These are phyloP conservation scores for Microtus oregoni DNA, from an alignment of 2,113 vertebrate genomes.

Conservation along the genomic window DNA sequence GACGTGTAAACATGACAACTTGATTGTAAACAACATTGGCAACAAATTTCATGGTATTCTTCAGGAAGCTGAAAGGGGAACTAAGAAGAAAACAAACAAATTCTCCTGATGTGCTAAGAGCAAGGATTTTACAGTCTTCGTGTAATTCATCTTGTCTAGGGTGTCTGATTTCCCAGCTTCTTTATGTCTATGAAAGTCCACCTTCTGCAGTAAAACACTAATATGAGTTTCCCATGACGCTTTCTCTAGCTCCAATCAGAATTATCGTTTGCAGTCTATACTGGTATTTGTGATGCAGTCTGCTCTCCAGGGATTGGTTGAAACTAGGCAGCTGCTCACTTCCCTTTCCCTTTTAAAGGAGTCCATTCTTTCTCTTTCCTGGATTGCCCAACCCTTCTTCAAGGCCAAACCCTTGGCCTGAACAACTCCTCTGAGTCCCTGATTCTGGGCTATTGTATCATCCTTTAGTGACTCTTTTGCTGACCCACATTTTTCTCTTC, in stretches of 20 bases:
- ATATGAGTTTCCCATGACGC: neutral
- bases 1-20: constrained; percentile 40
- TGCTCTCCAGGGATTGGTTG: neutral
- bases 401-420: neutral
- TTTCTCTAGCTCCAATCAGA: neutral
- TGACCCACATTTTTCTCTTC: neutral
- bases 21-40: constrained; percentile 33
- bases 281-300: neutral
- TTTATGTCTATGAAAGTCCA: neutral
- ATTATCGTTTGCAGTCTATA: neutral
- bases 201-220: neutral
- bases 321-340: neutral
- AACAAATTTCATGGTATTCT: constrained; percentile 5
- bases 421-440: neutral
- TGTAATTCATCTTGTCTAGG: neutral
- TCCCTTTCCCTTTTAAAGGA: neutral
- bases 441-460: neutral
- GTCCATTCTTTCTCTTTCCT: neutral
- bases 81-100: neutral
- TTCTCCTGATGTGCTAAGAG: neutral
- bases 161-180: neutral
- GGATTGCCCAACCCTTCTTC: neutral
- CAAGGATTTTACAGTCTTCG: neutral
- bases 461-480: neutral
- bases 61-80: neutral